These are phyloP conservation scores for Cephalopachus bancanus DNA, from an alignment of 2,797 vertebrate genomes.

Conservation along the genomic window DNA sequence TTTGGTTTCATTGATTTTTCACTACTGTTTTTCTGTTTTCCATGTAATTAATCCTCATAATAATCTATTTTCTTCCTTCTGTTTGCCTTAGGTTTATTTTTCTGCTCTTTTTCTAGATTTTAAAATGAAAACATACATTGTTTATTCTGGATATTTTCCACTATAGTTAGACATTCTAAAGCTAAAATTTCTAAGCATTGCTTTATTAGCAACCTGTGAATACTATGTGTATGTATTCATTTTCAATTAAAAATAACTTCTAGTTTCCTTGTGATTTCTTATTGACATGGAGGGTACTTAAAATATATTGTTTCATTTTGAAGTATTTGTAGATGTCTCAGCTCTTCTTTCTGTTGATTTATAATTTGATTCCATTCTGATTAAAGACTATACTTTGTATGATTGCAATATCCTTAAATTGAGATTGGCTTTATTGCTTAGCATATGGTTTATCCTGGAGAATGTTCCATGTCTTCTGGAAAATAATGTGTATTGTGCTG, in stretches of 20 bases:
- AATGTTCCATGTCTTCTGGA: neutral
- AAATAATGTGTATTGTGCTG: neutral
- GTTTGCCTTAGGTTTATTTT: neutral
- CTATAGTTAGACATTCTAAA: neutral
- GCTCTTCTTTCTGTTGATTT: constrained; percentile 23
- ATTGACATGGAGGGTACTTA: neutral
- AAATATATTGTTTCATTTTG: constrained; percentile 13
- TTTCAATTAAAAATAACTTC: constrained; percentile 18
- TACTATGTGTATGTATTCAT: neutral
- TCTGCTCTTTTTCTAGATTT: constrained; percentile 20
- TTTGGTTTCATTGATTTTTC: neutral
- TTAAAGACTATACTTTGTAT: neutral
- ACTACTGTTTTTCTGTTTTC: constrained; percentile 1
- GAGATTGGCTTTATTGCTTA: neutral
- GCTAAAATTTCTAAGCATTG: neutral
- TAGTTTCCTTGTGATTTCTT: constrained; percentile 51
- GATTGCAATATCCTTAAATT: neutral
- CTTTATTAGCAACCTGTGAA: neutral
- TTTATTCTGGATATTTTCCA: neutral
- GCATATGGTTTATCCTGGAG: neutral
- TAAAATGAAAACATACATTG: neutral
- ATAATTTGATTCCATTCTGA: neutral
- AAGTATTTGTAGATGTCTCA: neutral
- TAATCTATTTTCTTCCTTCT: constrained; percentile 20
- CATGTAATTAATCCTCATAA: constrained; percentile 19